Percentiles rank a stretch among this genome's conserved stretches.
Evolutionary conservation across 2,113 vertebrate species (phyloP).

Genomic region (Fulmarus glacialis): DNA sequence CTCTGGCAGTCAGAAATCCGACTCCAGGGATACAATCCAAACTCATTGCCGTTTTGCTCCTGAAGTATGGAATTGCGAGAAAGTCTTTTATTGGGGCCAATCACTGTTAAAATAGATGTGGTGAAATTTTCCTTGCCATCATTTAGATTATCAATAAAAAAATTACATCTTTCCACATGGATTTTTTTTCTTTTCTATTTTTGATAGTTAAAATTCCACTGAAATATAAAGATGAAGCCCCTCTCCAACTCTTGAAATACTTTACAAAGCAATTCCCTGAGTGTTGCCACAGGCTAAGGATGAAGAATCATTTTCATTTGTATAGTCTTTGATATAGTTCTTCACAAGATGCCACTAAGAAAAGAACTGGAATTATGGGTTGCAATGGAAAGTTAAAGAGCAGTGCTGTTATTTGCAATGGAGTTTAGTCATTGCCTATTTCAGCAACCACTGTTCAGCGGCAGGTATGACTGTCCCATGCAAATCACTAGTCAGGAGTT

Average conservation of each 20-base stretch:
- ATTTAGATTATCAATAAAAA: not conserved
- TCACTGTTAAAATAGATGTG: not conserved
- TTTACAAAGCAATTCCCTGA: not conserved
- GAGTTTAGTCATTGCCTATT: not conserved
- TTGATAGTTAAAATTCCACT: not conserved
- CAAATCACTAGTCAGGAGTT: not conserved
- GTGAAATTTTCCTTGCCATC: not conserved
- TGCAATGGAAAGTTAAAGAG: not conserved
- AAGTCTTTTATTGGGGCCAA: not conserved
- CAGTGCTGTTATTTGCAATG: not conserved
- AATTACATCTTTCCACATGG: rapidly evolving
- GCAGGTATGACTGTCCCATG: not conserved
- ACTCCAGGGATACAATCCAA: not conserved
- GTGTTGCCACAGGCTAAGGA: not conserved
- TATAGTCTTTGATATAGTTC: not conserved
- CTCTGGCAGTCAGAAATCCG: not conserved
- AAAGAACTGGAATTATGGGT: not conserved
- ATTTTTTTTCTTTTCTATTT: not conserved
- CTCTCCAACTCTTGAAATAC: not conserved
- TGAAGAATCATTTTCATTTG: not conserved
- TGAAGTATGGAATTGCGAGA: not conserved
- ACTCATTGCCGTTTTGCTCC: rapidly evolving
- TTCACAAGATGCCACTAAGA: not conserved
- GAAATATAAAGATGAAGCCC: not conserved
- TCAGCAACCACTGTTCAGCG: not conserved